Base-by-base conservation (phyloP, 2,888 invertebrate species). In the Ophion ellenae region DNA sequence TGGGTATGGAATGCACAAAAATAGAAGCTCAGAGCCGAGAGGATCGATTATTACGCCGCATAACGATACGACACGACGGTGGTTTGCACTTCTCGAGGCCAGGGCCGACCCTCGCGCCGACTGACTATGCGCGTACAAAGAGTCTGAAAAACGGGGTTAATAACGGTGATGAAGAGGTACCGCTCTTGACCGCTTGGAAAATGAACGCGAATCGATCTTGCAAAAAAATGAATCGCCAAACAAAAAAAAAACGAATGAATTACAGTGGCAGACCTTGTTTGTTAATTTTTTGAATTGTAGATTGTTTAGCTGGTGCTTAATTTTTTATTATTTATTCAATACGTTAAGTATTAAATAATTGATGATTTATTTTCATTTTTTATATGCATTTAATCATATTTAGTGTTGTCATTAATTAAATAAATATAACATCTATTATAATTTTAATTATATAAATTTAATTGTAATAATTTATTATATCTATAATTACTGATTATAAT, bases 11-110 rank as follows among this genome's bases (percentile, higher is more conserved):
- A 81, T 83, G 81, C 84, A 86, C 86, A 63, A 86, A 87, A 87
- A 87, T 87, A 87, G 87, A 59, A 66, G 75, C 73, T 5, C 9
- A 45, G 53, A 53, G 75, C 71, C 20, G 53, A 85, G 81, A 83
- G 81, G 87, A 87, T 87, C 87, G 83, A 87, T 87, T 79, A 73
- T 79, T 84, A 70, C 78, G 59, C 67, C 77, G 83, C 70, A 78
- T 53, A 53, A 83, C 74, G 80, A 73, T 81, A 70, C 66, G 69
- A 69, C 45, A 70, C 57, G 24, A 53, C 67, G 36, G 36, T 32
- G 61, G 32, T 64, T 57, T 28, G 47, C 73, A 11, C 24, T 66
- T 73, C 73, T 81, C 85, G 77, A 81, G 83, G 83, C 76, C 85
- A 78, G 24, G 81, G 71, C 78, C 83, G 81, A 59, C 59, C 69